A percentile compares a stretch with the other conserved stretches of the same genome.
These are phyloP conservation scores for Malurus alboscapulatus DNA, from an alignment of 2,113 vertebrate genomes.

Conservation along the genomic window DNA sequence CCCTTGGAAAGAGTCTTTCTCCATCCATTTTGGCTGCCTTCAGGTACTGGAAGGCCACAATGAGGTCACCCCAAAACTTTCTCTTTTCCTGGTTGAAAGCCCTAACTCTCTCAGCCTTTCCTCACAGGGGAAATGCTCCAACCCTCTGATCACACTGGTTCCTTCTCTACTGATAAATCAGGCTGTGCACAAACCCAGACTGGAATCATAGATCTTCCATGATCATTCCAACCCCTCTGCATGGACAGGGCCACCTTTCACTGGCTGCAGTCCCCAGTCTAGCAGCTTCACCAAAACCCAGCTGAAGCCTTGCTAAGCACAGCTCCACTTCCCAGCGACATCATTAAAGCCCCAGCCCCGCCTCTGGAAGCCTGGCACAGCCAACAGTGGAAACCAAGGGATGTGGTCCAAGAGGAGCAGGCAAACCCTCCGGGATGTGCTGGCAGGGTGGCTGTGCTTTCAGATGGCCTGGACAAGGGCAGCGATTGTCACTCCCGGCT, in stretches of 20 bases:
- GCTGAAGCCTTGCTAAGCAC: rapidly evolving
- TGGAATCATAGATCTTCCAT: background rate
- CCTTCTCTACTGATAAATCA: background rate
- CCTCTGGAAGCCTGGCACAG: rapidly evolving
- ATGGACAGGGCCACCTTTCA: background rate
- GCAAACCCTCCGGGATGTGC: rapidly evolving
- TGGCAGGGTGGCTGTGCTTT: background rate
- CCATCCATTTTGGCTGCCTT: background rate
- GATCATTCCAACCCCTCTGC: background rate
- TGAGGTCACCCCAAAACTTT: background rate
- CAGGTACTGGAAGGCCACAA: background rate
- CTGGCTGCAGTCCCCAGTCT: rapidly evolving
- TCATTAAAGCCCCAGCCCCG: background rate
- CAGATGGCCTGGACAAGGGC: background rate
- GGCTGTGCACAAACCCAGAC: rapidly evolving
- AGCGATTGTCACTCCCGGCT: background rate
- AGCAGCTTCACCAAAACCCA: background rate
- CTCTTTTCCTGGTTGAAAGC: background rate
- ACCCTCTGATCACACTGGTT: background rate
- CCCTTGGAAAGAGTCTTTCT: background rate
- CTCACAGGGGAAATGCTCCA: background rate
- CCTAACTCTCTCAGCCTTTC: background rate
- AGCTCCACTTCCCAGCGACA: background rate
- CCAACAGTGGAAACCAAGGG: rapidly evolving
- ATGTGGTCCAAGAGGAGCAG: rapidly evolving